A percentile compares a stretch with the other conserved stretches of the same genome.
Conservation (phyloP, 2,888 invertebrate species). For the Cryptophagus acutangulus region DNA sequence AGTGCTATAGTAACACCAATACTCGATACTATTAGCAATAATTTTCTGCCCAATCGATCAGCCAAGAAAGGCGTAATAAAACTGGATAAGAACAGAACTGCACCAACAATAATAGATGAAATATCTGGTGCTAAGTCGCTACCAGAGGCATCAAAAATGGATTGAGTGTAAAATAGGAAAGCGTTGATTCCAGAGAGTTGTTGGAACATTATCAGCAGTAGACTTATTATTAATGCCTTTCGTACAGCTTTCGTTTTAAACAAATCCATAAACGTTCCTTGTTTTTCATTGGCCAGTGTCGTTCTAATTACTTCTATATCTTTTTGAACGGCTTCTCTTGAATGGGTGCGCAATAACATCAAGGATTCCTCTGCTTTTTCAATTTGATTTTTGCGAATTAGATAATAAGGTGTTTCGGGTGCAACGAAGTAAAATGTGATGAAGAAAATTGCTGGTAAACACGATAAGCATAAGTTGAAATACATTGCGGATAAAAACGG, state of each 20-base stretch:
- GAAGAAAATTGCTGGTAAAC: slow-evolving; percentile 52
- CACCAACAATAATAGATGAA: slow-evolving; percentile 70
- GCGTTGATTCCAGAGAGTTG: slow-evolving; percentile 77
- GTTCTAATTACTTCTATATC: slow-evolving; percentile 46
- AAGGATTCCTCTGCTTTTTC: slow-evolving; percentile 62
- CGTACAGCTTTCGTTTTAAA: slow-evolving; percentile 61
- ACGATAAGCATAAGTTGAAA: slow-evolving; percentile 51
- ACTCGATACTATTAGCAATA: slow-evolving; percentile 66
- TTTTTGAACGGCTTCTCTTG: slow-evolving; percentile 54
- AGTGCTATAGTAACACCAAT: slow-evolving; percentile 60
- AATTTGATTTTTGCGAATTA: slow-evolving; percentile 54
- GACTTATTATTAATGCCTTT: slow-evolving; percentile 67
- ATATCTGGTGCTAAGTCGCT: slow-evolving; percentile 56
- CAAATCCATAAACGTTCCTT: slow-evolving; percentile 52
- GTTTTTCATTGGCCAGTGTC: slow-evolving; percentile 20
- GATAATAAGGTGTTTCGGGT: slow-evolving; percentile 75
- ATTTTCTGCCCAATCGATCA: slow-evolving; percentile 67
- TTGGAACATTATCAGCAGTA: slow-evolving; percentile 55
- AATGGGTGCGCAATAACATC: slow-evolving; percentile 64
- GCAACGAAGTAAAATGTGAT: slow-evolving; percentile 57
- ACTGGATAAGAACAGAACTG: slow-evolving; percentile 69
- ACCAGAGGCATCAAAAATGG: slow-evolving; percentile 63
- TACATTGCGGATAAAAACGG: slow-evolving; percentile 62
- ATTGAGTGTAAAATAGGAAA: slow-evolving; percentile 68
- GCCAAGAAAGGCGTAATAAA: slow-evolving; percentile 65